Conservation (phyloP, 2,888 invertebrate species). For the Lasioglossum oenotherae region DNA sequence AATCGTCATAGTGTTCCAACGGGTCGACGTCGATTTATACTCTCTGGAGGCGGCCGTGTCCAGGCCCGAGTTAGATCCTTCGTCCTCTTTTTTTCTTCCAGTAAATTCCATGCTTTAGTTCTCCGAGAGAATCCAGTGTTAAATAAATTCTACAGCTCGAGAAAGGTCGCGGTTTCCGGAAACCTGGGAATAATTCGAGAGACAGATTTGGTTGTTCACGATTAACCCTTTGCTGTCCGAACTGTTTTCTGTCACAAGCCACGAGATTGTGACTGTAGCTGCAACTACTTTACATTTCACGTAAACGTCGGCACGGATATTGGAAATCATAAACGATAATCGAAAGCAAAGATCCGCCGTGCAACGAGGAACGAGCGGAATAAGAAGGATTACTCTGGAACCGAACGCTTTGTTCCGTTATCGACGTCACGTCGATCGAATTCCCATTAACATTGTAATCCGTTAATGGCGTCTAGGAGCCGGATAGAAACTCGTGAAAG, state of each 20-base stretch:
- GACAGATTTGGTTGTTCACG: background rate
- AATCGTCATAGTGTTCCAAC: background rate
- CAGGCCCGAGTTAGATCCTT: background rate
- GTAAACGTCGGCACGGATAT: background rate
- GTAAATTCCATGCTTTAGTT: background rate
- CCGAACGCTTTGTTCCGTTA: slow-evolving; percentile 3
- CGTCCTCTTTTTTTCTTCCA: background rate
- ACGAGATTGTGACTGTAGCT: no score
- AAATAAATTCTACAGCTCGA: background rate
- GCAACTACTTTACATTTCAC: background rate
- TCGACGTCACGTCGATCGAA: slow-evolving; percentile 25
- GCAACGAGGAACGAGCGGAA: background rate
- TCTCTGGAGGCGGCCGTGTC: background rate
- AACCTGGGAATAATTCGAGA: background rate
- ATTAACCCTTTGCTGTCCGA: background rate
- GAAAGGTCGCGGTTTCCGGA: background rate
- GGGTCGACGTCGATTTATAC: background rate
- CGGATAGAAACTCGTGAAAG: slow-evolving; percentile 31
- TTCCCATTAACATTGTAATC: slow-evolving; percentile 45
- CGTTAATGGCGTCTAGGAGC: slow-evolving; percentile 21
- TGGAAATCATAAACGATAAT: background rate
- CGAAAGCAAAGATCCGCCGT: background rate
- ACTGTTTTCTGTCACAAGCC: background rate
- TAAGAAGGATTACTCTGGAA: background rate
- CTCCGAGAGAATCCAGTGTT: background rate